Conservation (phyloP, 2,113 vertebrate species). For the Pungitius pungitius region DNA sequence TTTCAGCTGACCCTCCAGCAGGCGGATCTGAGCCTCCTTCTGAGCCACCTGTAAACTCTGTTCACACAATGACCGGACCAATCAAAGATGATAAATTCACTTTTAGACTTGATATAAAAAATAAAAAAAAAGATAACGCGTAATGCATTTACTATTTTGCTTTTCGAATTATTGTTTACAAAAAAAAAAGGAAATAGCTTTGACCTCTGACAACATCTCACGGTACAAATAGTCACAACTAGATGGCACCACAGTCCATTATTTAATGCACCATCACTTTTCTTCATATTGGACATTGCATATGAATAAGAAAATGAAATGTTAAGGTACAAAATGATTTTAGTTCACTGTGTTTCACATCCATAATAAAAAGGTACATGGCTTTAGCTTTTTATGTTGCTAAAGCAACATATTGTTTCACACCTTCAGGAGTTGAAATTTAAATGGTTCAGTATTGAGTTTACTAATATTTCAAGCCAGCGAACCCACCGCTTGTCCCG, state of each 20-base stretch:
- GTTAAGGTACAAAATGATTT: background rate
- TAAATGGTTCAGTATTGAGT: background rate
- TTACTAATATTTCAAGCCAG: background rate
- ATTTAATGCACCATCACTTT: background rate
- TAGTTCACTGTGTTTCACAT: background rate
- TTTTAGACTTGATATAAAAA: background rate
- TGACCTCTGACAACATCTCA: background rate
- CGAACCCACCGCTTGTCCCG: background rate
- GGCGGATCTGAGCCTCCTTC: constrained; percentile 93
- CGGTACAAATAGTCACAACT: constrained; percentile 15
- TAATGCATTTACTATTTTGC: background rate
- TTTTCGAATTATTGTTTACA: background rate
- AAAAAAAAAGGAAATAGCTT: background rate
- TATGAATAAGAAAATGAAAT: background rate
- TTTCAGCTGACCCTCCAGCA: constrained; percentile 92
- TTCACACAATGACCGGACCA: background rate
- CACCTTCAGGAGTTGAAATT: background rate
- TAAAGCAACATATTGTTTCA: background rate
- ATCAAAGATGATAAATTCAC: background rate
- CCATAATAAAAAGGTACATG: background rate
- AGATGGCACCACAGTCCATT: constrained; percentile 20
- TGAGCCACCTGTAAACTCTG: constrained; percentile 96
- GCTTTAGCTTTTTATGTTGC: background rate
- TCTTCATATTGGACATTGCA: background rate
- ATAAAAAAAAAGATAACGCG: background rate